Evolutionary conservation across 2,888 invertebrate species (phyloP).

Genomic region (Conops quadrifasciatus): DNA sequence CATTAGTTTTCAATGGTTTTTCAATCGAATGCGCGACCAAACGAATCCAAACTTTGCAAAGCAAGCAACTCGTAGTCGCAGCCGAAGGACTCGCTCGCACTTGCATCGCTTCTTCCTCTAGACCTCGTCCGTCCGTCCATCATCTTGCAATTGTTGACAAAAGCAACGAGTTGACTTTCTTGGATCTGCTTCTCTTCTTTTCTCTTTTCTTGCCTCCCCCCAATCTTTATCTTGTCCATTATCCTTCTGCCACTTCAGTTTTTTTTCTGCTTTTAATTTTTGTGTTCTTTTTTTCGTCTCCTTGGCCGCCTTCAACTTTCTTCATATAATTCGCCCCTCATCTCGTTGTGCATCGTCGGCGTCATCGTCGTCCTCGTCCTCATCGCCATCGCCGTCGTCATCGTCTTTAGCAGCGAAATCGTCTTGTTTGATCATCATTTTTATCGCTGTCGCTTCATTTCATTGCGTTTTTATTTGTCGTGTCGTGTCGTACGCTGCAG

Average conservation of each 20-base stretch:
- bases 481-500: not conserved
- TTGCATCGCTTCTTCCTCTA: not conserved
- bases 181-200: conserved; percentile 39
- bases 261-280: not conserved
- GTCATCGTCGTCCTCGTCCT: not conserved
- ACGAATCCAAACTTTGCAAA: conserved; percentile 33
- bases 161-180: conserved; percentile 32
- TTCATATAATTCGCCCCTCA: conserved; percentile 30
- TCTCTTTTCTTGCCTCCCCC: not conserved
- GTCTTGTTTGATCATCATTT: conserved; percentile 27
- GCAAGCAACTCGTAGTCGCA: not conserved
- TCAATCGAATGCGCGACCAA: conserved; percentile 47
- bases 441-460: conserved; percentile 35
- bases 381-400: not conserved
- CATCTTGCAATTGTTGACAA: not conserved
- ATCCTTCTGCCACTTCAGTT: not conserved
- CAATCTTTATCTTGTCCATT: not conserved
- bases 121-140: conserved; percentile 37
- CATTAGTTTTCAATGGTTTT: conserved; percentile 64
- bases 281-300: not conserved
- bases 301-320: conserved; percentile 39
- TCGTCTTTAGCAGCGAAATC: not conserved
- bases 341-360: too few species aligned
- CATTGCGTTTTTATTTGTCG: conserved; percentile 8
- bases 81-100: conserved; percentile 33